A percentile compares a stretch with the other conserved stretches of the same genome.
Conservation (phyloP, 2,797 vertebrate genomes). For the Catharus ustulatus region DNA sequence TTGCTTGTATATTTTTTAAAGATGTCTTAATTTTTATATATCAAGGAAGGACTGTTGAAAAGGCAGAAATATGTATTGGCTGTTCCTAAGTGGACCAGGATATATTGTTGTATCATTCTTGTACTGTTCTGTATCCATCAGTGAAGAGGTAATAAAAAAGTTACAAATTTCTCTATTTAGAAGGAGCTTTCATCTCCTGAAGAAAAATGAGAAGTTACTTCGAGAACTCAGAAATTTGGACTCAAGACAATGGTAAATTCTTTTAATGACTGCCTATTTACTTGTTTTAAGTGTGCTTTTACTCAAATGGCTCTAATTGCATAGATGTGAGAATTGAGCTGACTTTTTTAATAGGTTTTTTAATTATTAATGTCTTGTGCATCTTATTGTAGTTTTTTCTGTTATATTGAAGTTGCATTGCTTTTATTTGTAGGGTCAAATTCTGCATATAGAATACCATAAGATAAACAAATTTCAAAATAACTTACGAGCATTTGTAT, state of each 20-base stretch:
- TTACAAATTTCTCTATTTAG: constrained; percentile 79
- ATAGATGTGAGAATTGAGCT: background rate
- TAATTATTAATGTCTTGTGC: background rate
- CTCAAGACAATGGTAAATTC: constrained; percentile 93
- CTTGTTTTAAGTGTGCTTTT: constrained; percentile 1
- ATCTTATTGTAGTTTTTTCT: background rate
- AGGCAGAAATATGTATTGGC: constrained; percentile 29
- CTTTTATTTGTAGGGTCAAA: background rate
- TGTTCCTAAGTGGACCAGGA: constrained; percentile 40
- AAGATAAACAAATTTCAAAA: background rate
- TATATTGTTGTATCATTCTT: constrained; percentile 10
- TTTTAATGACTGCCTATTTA: background rate
- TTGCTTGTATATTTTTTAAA: background rate
- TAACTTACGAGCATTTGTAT: background rate
- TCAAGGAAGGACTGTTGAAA: constrained; percentile 46
- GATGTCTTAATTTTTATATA: constrained; percentile 41
- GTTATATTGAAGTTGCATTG: background rate
- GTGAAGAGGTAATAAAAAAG: constrained; percentile 59
- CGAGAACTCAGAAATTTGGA: constrained; percentile 97
- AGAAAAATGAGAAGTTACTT: constrained; percentile 97
- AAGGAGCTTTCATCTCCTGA: constrained; percentile 96
- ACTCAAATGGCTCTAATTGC: background rate
- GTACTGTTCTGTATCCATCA: constrained; percentile 38
- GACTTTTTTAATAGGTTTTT: background rate
- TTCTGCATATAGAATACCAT: background rate